phyloP scores from a whole-genome alignment of 2,888 invertebrate species.

The Lottia gigantea region DNA sequence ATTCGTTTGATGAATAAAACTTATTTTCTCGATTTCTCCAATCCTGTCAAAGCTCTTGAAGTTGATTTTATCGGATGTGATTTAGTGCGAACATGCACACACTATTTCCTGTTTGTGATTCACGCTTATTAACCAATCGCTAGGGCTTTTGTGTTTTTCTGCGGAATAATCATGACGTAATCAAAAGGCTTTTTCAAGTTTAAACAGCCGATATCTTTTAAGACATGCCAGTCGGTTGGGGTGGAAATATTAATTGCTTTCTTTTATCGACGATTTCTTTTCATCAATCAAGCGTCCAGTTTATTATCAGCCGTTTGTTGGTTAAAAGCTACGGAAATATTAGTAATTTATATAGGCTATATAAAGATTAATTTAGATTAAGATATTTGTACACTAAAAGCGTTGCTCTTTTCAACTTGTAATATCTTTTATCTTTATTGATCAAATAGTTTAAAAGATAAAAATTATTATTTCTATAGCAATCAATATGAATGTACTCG shows the following conservation, averaged over 20 bases:
- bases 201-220: too few species aligned
- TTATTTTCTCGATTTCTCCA: too few species aligned
- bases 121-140: slow-evolving; percentile 8
- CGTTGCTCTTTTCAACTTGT: too few species aligned
- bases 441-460: too few species aligned
- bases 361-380: neutral
- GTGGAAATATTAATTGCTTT: too few species aligned
- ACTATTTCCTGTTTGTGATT: slow-evolving; percentile 16
- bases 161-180: neutral
- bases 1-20: too few species aligned
- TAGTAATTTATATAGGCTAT: neutral
- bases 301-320: neutral
- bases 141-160: neutral
- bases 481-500: too few species aligned
- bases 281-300: neutral
- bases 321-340: slow-evolving; percentile 11
- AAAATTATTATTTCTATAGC: too few species aligned
- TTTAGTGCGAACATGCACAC: slow-evolving; percentile 18
- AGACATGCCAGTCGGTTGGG: too few species aligned
- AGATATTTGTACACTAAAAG: too few species aligned
- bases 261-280: too few species aligned
- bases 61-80: slow-evolving; percentile 2
- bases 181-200: neutral
- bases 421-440: too few species aligned
- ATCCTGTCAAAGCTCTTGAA: slow-evolving; percentile 5